These are phyloP conservation scores for Boleophthalmus pectinirostris DNA, from an alignment of 2,113 vertebrate species.

Conservation along the genomic window DNA sequence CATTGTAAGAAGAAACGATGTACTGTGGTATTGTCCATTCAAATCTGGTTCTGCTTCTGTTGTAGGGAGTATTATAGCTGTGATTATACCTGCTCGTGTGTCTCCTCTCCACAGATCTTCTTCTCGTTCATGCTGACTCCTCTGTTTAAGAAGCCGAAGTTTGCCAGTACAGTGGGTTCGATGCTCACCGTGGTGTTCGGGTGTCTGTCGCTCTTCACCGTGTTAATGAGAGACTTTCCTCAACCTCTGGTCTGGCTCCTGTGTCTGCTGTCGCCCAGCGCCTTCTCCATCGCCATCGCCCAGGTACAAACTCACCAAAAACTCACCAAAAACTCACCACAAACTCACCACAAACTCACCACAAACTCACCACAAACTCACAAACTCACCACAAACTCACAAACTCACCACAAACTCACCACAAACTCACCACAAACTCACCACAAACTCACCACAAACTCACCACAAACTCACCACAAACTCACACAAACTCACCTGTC, in stretches of 20 bases:
- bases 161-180: slow-evolving; percentile 92
- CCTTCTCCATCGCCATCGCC: slow-evolving; percentile 90
- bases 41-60: background rate
- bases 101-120: slow-evolving; percentile 80
- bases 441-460: no score
- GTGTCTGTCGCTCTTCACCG: slow-evolving; percentile 88
- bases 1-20: no score
- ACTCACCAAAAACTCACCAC: no score
- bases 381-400: no score
- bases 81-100: background rate
- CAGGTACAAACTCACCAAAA: slow-evolving; percentile 82
- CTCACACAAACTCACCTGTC: no score
- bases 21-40: no score
- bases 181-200: slow-evolving; percentile 89
- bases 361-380: no score
- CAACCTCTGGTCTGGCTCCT: slow-evolving; percentile 90
- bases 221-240: slow-evolving; percentile 90
- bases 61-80: no score
- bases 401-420: no score
- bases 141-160: slow-evolving; percentile 94
- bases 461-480: no score
- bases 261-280: slow-evolving; percentile 91
- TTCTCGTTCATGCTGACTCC: slow-evolving; percentile 97
- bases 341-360: no score
- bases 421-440: no score